phyloP scores from a whole-genome alignment of 2,113 vertebrate species.

The Ailurus styani region DNA sequence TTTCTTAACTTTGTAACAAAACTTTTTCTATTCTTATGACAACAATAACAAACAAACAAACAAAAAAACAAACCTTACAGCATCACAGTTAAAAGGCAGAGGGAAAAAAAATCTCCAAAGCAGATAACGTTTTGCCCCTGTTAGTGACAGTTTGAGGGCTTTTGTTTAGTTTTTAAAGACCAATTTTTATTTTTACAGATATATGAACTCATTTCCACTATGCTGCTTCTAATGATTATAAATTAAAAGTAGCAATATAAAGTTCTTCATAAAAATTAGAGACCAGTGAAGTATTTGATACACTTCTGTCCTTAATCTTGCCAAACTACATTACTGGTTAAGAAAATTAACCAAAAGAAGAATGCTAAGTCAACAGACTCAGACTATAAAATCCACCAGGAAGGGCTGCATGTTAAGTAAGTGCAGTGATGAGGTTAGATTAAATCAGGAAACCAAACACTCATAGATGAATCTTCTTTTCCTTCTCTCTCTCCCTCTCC shows the following conservation, averaged over 20 bases:
- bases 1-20: constrained; percentile 20
- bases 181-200: background rate
- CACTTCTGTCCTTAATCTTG: background rate
- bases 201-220: background rate
- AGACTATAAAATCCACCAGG: background rate
- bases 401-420: background rate
- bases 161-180: background rate
- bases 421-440: background rate
- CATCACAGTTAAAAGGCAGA: background rate
- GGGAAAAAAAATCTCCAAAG: background rate
- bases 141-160: background rate
- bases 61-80: constrained; percentile 41
- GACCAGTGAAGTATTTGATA: background rate
- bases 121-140: background rate
- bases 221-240: background rate
- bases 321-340: constrained; percentile 1
- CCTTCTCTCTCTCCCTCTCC: background rate
- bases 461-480: background rate
- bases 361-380: background rate
- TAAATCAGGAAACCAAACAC: background rate
- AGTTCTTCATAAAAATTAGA: background rate
- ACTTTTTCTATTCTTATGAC: background rate
- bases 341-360: constrained; percentile 22
- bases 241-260: background rate
- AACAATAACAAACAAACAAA: background rate